phyloP scores from a whole-genome alignment of 2,113 vertebrate genomes.

The Cyphomyrus discorhynchus region DNA sequence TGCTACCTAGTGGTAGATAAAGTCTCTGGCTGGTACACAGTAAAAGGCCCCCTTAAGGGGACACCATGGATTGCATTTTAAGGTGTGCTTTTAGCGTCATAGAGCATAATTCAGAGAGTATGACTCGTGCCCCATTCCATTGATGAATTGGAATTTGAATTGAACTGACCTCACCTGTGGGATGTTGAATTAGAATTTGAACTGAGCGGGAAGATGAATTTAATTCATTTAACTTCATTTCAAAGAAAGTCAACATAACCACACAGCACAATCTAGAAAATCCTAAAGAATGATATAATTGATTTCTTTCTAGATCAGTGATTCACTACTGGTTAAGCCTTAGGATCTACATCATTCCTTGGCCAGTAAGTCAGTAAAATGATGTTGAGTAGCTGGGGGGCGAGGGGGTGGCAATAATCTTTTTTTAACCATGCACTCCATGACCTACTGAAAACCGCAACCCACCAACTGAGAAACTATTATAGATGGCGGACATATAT shows the following conservation, averaged over 20 bases:
- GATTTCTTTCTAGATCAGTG: neutral
- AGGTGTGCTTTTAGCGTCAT: neutral
- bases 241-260: neutral
- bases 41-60: neutral
- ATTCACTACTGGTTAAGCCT: neutral
- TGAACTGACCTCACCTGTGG: neutral
- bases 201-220: neutral
- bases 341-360: neutral
- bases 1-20: slow-evolving; percentile 1
- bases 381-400: neutral
- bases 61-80: neutral
- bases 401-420: neutral
- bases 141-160: neutral
- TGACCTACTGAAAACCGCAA: neutral
- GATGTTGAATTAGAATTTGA: neutral
- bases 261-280: neutral
- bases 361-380: neutral
- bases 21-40: neutral
- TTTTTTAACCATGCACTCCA: neutral
- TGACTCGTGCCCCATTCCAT: neutral
- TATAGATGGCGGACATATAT: neutral
- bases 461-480: neutral
- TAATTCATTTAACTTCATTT: neutral
- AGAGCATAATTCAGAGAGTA: neutral
- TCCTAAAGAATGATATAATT: neutral